Evolutionary conservation across 2,797 vertebrate species (phyloP), one percentile per base, ranked within the genome.

Genomic region (Crenichthys baileyi): DNA sequence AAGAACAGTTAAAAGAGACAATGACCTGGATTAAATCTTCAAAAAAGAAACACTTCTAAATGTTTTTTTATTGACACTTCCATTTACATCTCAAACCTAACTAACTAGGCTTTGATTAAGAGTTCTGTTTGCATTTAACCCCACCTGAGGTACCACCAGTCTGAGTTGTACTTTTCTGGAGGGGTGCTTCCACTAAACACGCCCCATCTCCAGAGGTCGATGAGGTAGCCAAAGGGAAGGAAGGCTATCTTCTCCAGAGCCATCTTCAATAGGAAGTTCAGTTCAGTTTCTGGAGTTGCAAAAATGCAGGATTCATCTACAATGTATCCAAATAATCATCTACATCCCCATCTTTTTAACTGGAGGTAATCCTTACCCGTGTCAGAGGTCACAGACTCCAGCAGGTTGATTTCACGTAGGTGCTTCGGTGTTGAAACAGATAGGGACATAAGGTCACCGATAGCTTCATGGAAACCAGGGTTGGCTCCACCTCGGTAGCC

Each of bases 141-240:
- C 61, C 91, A 99, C 98, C 98, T 97, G 86, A 99, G 96, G 72
- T 98, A 93, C 98, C 98, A 99, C 98, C 98, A 99, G 39, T 99
- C 98, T 0, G 95, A 92, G 90, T 99, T 99, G 94, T 99, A 99
- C 0, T 87, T 94, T 1, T 91, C 96, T 0, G 94, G 87, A 0
- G 97, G 90, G 0, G 96, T 99, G 6, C 1, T 86, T 16, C 97
- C 97, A 29, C 71, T 98, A 90, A 99, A 99, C 51, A 98, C 98
- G 0, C 94, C 93, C 98, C 98, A 99, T 71, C 98, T 96, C 98
- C 98, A 99, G 88, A 98, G 98, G 91, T 99, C 98, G 0, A 99
- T 98, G 88, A 99, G 96, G 90, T 98, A 99, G 74, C 98, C 98
- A 7, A 99, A 99, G 31, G 98, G 98, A 82, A 99, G 95, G 92